These are phyloP conservation scores for Agrypnia vestita DNA, from an alignment of 1,140 invertebrate species.

Conservation along the genomic window DNA sequence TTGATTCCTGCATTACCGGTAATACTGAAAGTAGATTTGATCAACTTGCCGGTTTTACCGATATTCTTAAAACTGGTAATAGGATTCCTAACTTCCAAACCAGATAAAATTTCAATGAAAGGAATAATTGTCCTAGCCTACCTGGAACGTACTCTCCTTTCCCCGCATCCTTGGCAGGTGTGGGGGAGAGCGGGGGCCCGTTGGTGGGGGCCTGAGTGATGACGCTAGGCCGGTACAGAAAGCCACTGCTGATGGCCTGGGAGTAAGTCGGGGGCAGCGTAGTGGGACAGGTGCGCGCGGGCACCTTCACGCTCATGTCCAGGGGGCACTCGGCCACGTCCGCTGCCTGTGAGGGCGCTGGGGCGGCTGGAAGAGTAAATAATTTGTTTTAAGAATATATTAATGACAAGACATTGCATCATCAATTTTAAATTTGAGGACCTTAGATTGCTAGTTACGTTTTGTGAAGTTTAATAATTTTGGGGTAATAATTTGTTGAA, in stretches of 20 bases:
- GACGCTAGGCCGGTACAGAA: conserved; percentile 63
- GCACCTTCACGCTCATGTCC: conserved; percentile 68
- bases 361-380: background rate
- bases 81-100: no score
- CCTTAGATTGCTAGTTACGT: no score
- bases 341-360: background rate
- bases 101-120: no score
- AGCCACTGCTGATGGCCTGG: conserved; percentile 51
- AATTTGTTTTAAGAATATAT: no score
- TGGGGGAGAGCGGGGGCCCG: conserved; percentile 24
- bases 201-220: conserved; percentile 68
- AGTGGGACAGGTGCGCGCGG: conserved; percentile 59
- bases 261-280: conserved; percentile 51
- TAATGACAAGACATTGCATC: no score
- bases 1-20: no score
- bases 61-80: no score
- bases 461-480: no score
- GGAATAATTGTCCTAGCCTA: background rate
- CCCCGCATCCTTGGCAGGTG: conserved; percentile 39
- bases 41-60: no score
- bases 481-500: no score
- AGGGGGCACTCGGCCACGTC: conserved; percentile 63
- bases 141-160: conserved; percentile 60
- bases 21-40: no score
- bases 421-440: no score